A percentile compares a stretch with the other conserved stretches of the same genome.
Conservation (phyloP, 2,797 vertebrate species). For the Bucorvus abyssinicus region DNA sequence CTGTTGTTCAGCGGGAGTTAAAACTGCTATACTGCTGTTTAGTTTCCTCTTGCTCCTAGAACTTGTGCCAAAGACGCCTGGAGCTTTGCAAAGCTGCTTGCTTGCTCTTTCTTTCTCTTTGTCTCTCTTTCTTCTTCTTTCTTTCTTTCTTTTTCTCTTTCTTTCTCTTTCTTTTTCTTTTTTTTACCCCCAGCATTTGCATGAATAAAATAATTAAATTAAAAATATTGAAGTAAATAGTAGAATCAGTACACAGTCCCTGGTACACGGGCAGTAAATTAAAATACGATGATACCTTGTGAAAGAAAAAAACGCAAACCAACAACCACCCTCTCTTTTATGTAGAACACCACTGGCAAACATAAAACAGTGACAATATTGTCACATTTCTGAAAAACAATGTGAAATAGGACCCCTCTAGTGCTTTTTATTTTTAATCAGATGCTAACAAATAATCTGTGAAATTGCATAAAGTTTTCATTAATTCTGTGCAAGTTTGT, state of each 20-base stretch:
- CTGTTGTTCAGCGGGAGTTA: not conserved
- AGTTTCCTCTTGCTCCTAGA: not conserved
- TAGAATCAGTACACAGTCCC: not conserved
- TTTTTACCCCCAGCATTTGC: not conserved
- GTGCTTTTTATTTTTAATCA: not conserved
- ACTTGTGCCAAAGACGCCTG: not conserved
- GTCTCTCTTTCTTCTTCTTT: accelerated
- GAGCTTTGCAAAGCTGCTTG: not conserved
- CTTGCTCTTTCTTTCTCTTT: no score
- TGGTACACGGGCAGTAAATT: not conserved
- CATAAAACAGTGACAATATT: not conserved
- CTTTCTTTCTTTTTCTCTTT: no score
- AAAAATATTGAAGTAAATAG: not conserved
- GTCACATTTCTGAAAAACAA: not conserved
- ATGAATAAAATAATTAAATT: not conserved
- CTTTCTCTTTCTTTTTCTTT: not conserved
- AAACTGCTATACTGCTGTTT: not conserved
- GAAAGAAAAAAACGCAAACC: not conserved
- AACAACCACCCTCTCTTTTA: not conserved
- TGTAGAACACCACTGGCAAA: not conserved
- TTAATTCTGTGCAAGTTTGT: not conserved
- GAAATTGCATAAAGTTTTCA: not conserved
- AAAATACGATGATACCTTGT: not conserved
- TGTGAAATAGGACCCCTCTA: not conserved
- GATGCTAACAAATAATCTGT: not conserved